Conservation (phyloP, 2,888 invertebrate genomes). For the Lamproptera curius region DNA sequence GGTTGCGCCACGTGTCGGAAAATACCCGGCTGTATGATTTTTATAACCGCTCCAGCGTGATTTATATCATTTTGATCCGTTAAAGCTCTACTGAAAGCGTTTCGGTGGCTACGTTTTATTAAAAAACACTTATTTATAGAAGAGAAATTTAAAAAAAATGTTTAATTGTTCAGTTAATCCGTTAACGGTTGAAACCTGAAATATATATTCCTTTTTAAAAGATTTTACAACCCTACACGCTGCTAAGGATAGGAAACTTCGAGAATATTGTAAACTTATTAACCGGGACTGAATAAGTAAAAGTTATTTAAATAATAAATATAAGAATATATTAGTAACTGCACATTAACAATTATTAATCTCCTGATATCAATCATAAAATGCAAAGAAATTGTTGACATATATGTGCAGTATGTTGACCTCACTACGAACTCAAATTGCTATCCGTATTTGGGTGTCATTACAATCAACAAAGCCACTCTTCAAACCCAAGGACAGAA, state of each 20-base stretch:
- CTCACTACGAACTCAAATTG: background rate
- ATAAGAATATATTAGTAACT: too few relatives aligned
- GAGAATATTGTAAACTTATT: too few relatives aligned
- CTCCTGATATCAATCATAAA: too few relatives aligned
- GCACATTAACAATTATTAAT: too few relatives aligned
- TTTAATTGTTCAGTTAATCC: background rate
- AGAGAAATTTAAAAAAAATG: background rate
- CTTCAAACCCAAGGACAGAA: constrained; percentile 13
- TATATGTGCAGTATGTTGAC: background rate
- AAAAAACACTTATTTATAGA: background rate
- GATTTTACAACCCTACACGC: background rate
- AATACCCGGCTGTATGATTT: constrained; percentile 32
- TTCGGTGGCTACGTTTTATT: constrained; percentile 8
- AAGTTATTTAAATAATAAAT: too few relatives aligned
- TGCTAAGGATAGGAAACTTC: too few relatives aligned
- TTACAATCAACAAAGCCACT: background rate
- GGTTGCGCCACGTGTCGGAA: constrained; percentile 34
- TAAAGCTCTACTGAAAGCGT: too few relatives aligned
- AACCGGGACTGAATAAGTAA: too few relatives aligned
- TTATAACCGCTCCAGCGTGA: constrained; percentile 14
- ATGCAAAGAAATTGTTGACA: constrained; percentile 3
- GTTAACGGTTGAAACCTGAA: background rate
- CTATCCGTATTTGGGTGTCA: constrained; percentile 3
- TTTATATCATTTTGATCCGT: too few relatives aligned
- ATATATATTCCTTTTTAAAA: background rate